Conservation (phyloP, 2,113 vertebrate species). For the Notarius lentiginosus region DNA sequence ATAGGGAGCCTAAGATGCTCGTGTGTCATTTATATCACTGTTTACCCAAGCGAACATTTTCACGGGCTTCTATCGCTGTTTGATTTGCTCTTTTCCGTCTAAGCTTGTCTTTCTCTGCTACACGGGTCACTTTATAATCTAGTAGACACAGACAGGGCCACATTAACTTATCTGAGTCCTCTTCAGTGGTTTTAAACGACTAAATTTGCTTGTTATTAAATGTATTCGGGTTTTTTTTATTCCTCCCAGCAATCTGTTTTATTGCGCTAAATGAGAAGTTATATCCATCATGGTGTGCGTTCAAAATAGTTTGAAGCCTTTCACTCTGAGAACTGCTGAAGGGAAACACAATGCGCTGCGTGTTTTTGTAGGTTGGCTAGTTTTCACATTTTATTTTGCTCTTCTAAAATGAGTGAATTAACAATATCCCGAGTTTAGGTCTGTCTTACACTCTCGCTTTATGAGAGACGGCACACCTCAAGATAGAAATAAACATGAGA, state of each 20-base stretch:
- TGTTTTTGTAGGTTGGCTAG: too few relatives aligned
- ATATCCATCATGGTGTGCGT: background rate
- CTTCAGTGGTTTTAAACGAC: background rate
- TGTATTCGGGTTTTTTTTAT: background rate
- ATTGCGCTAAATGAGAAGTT: background rate
- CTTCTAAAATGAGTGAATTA: background rate
- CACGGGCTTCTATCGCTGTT: conserved; percentile 40
- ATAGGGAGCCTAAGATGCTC: conserved; percentile 38
- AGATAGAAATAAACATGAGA: background rate
- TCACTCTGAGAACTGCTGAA: background rate
- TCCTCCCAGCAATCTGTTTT: background rate
- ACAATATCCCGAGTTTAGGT: background rate
- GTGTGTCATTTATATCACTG: conserved; percentile 58
- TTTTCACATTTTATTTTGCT: background rate
- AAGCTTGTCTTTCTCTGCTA: conserved; percentile 37
- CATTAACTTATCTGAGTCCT: background rate
- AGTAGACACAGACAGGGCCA: conserved; percentile 3
- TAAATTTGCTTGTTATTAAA: background rate
- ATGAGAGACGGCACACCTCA: too few relatives aligned
- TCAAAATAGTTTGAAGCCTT: background rate
- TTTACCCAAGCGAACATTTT: conserved; percentile 58
- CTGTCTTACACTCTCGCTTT: background rate
- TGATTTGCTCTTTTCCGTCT: conserved; percentile 56
- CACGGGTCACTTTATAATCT: conserved; percentile 47
- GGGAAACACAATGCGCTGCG: background rate